Evolutionary conservation across 2,888 invertebrate genomes (phyloP).

Genomic region (Spatulosminthurus flaviceps): DNA sequence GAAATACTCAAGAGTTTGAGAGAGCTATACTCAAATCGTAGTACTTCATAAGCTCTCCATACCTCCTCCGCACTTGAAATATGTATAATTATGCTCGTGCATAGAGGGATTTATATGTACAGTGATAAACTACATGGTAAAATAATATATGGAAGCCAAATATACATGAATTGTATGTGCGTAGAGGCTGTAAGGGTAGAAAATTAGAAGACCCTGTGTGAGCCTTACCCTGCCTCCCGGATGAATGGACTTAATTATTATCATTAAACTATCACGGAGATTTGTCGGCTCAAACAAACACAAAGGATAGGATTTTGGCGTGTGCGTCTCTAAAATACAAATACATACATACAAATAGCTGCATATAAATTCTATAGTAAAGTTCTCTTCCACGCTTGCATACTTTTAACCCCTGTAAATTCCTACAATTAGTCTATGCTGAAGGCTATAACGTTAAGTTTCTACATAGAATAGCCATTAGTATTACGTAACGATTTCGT

Average conservation of each 20-base stretch:
- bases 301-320: constrained; percentile 23
- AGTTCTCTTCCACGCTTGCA: no score
- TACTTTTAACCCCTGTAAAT: no score
- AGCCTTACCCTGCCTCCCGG: background rate
- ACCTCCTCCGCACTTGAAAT: no score
- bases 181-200: background rate
- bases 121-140: background rate
- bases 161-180: background rate
- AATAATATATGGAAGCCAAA: no score
- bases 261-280: constrained; percentile 41
- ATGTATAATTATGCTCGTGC: no score
- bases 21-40: background rate
- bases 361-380: no score
- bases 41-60: background rate
- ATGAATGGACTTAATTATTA: constrained; percentile 44
- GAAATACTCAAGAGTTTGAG: constrained; percentile 1
- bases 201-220: background rate
- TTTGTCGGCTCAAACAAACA: constrained; percentile 27
- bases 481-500: no score
- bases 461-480: no score
- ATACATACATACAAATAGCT: no score
- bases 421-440: no score
- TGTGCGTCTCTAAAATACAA: background rate
- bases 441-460: no score
- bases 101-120: no score